These are phyloP conservation scores for Bucco capensis DNA, from an alignment of 2,113 vertebrate genomes.

Conservation along the genomic window DNA sequence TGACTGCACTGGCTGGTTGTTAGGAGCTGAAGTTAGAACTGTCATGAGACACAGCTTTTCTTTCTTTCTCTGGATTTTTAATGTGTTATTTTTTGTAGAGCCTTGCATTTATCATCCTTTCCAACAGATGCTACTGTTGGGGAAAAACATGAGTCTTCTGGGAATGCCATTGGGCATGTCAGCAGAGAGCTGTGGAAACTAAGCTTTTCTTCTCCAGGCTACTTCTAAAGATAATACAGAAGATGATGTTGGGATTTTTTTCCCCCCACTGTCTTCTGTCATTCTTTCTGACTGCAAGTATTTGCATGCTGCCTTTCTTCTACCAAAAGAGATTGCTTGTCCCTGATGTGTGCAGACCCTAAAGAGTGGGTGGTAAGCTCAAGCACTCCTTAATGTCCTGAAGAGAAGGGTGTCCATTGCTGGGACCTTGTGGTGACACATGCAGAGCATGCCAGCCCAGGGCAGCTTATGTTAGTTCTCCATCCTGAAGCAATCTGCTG, in stretches of 20 bases:
- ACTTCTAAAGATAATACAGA: background rate
- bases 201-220: background rate
- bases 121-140: background rate
- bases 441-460: background rate
- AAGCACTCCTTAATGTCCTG: background rate
- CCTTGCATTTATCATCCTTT: background rate
- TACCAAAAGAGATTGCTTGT: background rate
- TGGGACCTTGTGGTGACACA: background rate
- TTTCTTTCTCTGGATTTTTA: background rate
- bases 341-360: background rate
- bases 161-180: background rate
- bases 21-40: background rate
- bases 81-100: background rate
- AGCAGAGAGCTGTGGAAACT: background rate
- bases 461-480: background rate
- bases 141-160: background rate
- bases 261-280: background rate
- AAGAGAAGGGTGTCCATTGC: background rate
- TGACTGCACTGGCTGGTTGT: background rate
- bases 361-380: background rate
- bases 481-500: background rate
- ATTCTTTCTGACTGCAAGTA: background rate
- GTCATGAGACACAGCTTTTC: background rate
- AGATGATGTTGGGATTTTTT: background rate
- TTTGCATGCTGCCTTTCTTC: background rate